These are phyloP conservation scores for Nycticorax nycticorax DNA, from an alignment of 2,113 vertebrate species.

Conservation along the genomic window DNA sequence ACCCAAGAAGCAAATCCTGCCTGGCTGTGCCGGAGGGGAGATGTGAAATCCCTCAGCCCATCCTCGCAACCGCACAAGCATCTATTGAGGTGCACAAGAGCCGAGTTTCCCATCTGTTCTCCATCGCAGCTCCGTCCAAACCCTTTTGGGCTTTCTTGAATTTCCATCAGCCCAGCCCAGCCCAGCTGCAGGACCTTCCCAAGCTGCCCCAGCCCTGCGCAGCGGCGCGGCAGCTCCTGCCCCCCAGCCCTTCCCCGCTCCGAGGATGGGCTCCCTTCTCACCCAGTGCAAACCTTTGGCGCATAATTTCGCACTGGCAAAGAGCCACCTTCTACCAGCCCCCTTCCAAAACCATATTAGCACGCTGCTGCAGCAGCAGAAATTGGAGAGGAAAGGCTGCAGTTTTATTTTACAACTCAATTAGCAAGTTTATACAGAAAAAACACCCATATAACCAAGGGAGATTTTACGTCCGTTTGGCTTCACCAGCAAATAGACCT, in stretches of 20 bases:
- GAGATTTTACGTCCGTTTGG: not conserved
- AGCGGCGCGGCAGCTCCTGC: not conserved
- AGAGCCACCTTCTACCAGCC: conserved; percentile 47
- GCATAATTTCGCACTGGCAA: conserved; percentile 22
- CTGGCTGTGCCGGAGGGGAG: accelerated
- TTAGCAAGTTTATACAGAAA: conserved; percentile 62
- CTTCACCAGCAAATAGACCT: conserved; percentile 1
- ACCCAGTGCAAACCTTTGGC: not conserved
- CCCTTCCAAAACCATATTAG: conserved; percentile 65
- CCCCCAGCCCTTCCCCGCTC: not conserved
- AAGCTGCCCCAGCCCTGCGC: not conserved
- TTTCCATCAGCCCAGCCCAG: conserved; percentile 57
- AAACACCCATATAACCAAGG: conserved; percentile 15
- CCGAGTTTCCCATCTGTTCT: conserved; percentile 56
- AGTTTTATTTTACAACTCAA: conserved; percentile 69
- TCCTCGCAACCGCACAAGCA: not conserved
- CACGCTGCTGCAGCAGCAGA: conserved; percentile 62
- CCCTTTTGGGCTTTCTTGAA: conserved; percentile 64
- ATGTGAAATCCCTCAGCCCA: not conserved
- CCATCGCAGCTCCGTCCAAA: conserved; percentile 33
- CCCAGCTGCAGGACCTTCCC: conserved; percentile 55
- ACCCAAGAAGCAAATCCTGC: not conserved
- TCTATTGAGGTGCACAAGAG: not conserved
- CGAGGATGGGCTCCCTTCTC: not conserved
- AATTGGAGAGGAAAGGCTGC: conserved; percentile 53